Conservation (phyloP, 2,797 vertebrate species). For the Cephalopachus bancanus region DNA sequence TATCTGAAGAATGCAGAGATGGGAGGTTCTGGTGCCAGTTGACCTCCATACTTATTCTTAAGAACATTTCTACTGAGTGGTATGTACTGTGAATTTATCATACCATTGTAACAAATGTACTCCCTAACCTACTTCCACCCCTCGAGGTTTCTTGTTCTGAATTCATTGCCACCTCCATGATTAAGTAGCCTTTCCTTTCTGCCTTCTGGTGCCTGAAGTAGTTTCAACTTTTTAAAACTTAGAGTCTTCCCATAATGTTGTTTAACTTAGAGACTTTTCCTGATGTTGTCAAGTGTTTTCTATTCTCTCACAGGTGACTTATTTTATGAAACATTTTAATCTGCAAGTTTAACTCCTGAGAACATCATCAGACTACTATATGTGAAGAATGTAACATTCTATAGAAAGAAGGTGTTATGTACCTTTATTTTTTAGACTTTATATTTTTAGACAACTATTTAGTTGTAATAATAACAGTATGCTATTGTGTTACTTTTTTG, state of each 20-base stretch:
- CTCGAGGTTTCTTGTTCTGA: not conserved
- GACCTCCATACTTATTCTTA: not conserved
- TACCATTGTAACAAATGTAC: not conserved
- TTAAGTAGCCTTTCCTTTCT: not conserved
- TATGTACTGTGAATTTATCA: not conserved
- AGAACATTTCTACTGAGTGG: not conserved
- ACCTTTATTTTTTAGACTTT: conserved; percentile 24
- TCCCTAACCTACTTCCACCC: not conserved
- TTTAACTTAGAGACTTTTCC: conserved; percentile 5
- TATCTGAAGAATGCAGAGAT: not conserved
- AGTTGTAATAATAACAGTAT: not conserved
- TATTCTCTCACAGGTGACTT: conserved; percentile 17
- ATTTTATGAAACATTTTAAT: conserved; percentile 51
- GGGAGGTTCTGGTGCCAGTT: not conserved
- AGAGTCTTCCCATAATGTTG: not conserved
- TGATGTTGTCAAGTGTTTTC: conserved; percentile 39
- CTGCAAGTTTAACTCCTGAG: conserved; percentile 40
- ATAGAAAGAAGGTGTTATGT: conserved; percentile 52
- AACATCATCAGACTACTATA: not conserved
- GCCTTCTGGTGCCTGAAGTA: not conserved
- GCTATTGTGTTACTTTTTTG: conserved; percentile 3
- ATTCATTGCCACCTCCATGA: not conserved
- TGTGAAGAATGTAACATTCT: conserved; percentile 29
- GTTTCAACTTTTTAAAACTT: not conserved
- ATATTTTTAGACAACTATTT: no score